Percentiles rank a stretch among this genome's conserved stretches.
These are phyloP conservation scores for Brachylomia viminalis DNA, from an alignment of 2,888 invertebrate genomes.

Conservation along the genomic window DNA sequence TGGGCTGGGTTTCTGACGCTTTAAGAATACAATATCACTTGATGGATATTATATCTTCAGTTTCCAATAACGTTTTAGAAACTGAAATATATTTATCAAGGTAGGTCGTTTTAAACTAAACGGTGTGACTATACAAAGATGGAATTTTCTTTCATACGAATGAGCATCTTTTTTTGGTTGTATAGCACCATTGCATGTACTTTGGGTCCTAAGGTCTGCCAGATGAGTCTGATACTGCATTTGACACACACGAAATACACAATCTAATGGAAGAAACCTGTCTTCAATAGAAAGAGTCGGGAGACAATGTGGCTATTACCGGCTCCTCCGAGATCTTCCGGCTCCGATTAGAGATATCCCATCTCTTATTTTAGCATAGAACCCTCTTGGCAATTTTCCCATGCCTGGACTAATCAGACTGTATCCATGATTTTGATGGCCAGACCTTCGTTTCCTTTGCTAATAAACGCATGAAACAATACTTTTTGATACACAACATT, in stretches of 20 bases:
- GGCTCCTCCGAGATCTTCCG: neutral
- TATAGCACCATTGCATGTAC: neutral
- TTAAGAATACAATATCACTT: conserved; percentile 11
- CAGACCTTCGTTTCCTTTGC: neutral
- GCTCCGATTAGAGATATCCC: conserved; percentile 5
- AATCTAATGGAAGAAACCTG: neutral
- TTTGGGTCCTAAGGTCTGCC: neutral
- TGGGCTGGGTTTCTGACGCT: neutral
- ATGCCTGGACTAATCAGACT: neutral
- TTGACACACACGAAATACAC: neutral
- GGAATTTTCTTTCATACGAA: neutral
- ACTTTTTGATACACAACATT: neutral
- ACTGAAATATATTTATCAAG: too few species aligned
- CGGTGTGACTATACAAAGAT: neutral
- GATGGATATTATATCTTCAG: neutral
- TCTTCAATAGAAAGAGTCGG: conserved; percentile 1
- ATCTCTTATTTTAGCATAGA: conserved; percentile 1
- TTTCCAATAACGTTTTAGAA: neutral
- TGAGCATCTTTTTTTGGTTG: neutral
- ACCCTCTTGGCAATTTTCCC: conserved; percentile 8
- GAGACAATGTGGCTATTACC: conserved; percentile 11
- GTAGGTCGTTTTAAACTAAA: neutral
- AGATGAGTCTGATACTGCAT: neutral
- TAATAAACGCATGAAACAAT: neutral
- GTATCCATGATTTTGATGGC: neutral